Evolutionary conservation across 1,140 invertebrate species (phyloP).

Genomic region (Drosophila nigrodunni): DNA sequence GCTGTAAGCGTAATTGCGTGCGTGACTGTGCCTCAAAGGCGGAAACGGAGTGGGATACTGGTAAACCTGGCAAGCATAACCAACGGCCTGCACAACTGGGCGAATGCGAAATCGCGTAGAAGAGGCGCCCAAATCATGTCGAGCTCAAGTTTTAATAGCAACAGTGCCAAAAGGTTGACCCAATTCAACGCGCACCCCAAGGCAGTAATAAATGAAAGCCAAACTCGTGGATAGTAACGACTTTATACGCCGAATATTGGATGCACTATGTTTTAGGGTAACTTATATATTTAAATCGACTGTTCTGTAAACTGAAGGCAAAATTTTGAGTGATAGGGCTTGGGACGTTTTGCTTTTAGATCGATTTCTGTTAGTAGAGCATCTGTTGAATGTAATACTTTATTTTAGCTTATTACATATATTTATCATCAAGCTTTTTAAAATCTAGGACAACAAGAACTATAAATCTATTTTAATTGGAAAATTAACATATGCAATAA

Average conservation of each 20-base stretch:
- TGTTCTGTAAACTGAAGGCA: too few species aligned
- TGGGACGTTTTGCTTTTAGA: too few species aligned
- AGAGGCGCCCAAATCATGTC: constrained; percentile 56
- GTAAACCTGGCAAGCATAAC: constrained; percentile 28
- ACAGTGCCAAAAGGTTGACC: constrained; percentile 59
- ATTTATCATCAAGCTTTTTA: too few species aligned
- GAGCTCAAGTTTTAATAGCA: constrained; percentile 40
- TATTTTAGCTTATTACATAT: too few species aligned
- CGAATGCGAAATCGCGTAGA: constrained; percentile 20
- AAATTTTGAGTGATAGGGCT: too few species aligned
- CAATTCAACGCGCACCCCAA: constrained; percentile 52
- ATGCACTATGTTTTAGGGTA: background rate
- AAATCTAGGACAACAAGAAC: too few species aligned
- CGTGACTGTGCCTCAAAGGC: constrained; percentile 50
- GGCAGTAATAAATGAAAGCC: constrained; percentile 34
- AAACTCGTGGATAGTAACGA: background rate
- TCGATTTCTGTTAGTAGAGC: too few species aligned
- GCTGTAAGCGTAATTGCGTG: constrained; percentile 35
- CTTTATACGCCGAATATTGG: background rate
- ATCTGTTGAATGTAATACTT: too few species aligned
- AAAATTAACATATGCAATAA: too few species aligned
- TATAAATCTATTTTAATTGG: too few species aligned
- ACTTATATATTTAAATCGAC: too few species aligned
- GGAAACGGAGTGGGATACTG: constrained; percentile 76
- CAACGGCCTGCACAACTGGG: constrained; percentile 2